Evolutionary conservation across 2,888 invertebrate species (phyloP).

Genomic region (Drosophila rellima): DNA sequence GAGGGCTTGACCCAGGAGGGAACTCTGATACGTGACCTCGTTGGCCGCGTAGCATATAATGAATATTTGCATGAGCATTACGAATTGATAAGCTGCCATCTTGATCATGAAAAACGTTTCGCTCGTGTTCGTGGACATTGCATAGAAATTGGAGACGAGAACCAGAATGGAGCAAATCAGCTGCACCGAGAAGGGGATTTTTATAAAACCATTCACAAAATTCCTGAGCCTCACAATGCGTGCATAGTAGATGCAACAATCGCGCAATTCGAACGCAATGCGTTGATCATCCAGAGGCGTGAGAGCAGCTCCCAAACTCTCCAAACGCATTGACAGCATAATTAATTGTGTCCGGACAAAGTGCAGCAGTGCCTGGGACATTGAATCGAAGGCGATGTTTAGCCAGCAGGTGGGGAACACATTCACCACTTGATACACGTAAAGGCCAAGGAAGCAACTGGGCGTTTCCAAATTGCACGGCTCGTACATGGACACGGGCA

Average conservation of each 20-base stretch:
- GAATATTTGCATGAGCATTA: conserved; percentile 79
- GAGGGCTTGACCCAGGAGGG: conserved; percentile 51
- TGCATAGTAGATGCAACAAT: conserved; percentile 64
- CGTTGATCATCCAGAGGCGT: background rate
- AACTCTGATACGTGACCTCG: conserved; percentile 69
- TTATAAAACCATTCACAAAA: conserved; percentile 64
- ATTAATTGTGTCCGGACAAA: conserved; percentile 67
- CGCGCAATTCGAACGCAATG: conserved; percentile 58
- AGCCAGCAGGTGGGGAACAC: conserved; percentile 63
- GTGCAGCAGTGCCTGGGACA: conserved; percentile 57
- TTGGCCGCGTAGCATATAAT: conserved; percentile 75
- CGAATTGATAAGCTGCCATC: conserved; percentile 68
- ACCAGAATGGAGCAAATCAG: conserved; percentile 79
- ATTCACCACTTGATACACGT: conserved; percentile 57
- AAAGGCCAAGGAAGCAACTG: conserved; percentile 56
- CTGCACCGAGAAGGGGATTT: conserved; percentile 73
- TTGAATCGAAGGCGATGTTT: conserved; percentile 77
- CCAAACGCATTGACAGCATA: conserved; percentile 68
- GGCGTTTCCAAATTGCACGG: conserved; percentile 56
- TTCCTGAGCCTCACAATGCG: conserved; percentile 58
- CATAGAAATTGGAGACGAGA: conserved; percentile 79
- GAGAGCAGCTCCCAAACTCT: conserved; percentile 52
- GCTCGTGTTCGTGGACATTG: conserved; percentile 62
- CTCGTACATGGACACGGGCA: conserved; percentile 66
- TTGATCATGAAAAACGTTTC: conserved; percentile 61